Evolutionary conservation across 2,113 vertebrate species (phyloP).

Genomic region (Phrynosoma platyrhinos): DNA sequence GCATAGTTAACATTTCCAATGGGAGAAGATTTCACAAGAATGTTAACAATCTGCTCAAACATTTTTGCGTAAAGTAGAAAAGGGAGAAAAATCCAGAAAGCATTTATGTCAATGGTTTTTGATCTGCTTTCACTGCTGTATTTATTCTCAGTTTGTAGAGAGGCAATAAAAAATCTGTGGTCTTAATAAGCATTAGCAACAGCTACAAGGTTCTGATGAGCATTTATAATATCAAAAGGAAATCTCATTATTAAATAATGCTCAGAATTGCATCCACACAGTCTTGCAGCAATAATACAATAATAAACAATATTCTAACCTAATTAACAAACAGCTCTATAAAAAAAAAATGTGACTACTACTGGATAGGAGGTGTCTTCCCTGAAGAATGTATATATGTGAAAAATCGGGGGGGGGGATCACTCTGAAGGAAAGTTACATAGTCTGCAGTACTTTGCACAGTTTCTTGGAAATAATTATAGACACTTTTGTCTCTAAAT

Average conservation of each 20-base stretch:
- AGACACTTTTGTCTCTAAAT: too few relatives aligned
- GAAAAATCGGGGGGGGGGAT: neutral
- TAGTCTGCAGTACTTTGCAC: neutral
- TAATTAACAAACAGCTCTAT: neutral
- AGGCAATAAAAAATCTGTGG: neutral
- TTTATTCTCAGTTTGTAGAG: neutral
- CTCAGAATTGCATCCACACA: neutral
- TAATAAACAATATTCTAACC: constrained; percentile 12
- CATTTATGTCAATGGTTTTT: neutral
- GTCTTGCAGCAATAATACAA: neutral
- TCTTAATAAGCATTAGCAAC: neutral
- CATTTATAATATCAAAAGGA: neutral
- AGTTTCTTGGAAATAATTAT: neutral
- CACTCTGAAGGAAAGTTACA: neutral
- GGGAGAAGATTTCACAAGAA: too few relatives aligned
- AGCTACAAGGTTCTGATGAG: neutral
- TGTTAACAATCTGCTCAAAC: neutral
- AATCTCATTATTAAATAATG: constrained; percentile 2
- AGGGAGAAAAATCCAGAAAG: neutral
- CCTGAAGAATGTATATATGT: neutral
- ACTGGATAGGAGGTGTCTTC: neutral
- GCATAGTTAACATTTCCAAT: neutral
- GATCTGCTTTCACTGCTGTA: neutral
- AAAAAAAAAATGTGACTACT: constrained; percentile 10
- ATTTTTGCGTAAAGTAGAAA: neutral